Percentiles rank a stretch among this genome's conserved stretches.
These are phyloP conservation scores for Laspeyria flexula DNA, from an alignment of 2,888 invertebrate genomes.

Conservation along the genomic window DNA sequence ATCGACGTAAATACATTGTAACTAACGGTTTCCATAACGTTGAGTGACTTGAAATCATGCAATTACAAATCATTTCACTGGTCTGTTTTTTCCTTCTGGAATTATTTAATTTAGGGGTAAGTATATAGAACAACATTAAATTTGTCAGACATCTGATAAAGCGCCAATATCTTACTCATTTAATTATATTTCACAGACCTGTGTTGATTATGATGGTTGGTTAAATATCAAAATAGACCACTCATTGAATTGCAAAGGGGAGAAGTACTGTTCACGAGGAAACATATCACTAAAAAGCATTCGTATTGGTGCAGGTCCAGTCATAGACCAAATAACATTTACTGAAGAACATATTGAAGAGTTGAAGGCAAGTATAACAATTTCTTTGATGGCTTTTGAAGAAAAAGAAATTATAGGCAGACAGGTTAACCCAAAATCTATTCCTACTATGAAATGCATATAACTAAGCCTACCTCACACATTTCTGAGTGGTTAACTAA, in stretches of 20 bases:
- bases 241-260: conserved; percentile 84
- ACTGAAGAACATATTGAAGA: conserved; percentile 82
- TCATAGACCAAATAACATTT: conserved; percentile 87
- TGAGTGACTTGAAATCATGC: conserved; percentile 24
- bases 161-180: background rate
- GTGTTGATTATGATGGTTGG: conserved; percentile 91
- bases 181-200: conserved; percentile 53
- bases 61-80: conserved; percentile 19
- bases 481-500: too few relatives aligned
- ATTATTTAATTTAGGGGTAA: conserved; percentile 51
- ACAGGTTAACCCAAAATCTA: too few relatives aligned
- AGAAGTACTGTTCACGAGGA: conserved; percentile 88
- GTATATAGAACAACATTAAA: background rate
- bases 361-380: conserved; percentile 78
- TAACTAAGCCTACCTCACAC: too few relatives aligned
- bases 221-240: conserved; percentile 90
- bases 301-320: conserved; percentile 86
- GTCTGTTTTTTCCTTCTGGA: conserved; percentile 30
- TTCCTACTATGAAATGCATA: too few relatives aligned
- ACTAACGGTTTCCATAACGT: background rate
- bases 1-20: too few relatives aligned
- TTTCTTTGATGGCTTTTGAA: too few relatives aligned
- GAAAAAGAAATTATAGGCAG: too few relatives aligned
- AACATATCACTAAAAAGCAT: conserved; percentile 90
- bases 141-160: background rate